Evolutionary conservation across 2,113 vertebrate species (phyloP), one percentile per base, ranked within the genome.

Genomic region (Gavialis gangeticus): DNA sequence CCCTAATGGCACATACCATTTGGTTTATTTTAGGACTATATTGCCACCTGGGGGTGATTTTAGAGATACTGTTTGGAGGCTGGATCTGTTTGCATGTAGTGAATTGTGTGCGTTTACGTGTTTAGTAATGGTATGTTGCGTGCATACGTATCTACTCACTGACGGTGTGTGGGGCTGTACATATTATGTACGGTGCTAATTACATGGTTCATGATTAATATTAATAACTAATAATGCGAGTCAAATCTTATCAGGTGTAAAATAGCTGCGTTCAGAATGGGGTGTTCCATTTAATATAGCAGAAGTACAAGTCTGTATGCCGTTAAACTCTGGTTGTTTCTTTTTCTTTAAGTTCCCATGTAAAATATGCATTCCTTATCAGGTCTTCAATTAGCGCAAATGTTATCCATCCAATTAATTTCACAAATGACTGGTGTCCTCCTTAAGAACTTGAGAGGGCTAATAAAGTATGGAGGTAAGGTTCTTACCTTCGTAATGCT

Each of bases 301-400:
- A 63, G 6, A n/a, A 66, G 28, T n/a, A n/a, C 22, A 25, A 46
- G 69, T 73, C 69, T 73, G 19, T 46, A 73, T 46, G 30, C 21
- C 24, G 69, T 73, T 22, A 73, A 25, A 73, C 69, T 73, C 21
- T 37, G 34, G 37, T 46, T 69, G 67, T 30, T 67, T 71, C 10
- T 46, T 11, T 12, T 46, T 46, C 46, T 46, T 73, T 16, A 12
- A 90, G 28, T 55, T 59, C 1, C 0, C 24, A 0, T 1, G n/a
- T 85, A 14, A 60, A 9, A 83, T 79, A 73, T 37, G 21, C 30
- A 46, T 30, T 2, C 3, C 0, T 22, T 71, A 84, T 57, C 79
- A 54, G 22, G 57, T 88, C 60, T 58, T 62, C 67, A 57, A 67
- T 18, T 67, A 54, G 34, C 12, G 21, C 37, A 81, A 84, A 81